Base-by-base conservation (phyloP, 2,888 invertebrate genomes). In the Pseudanteris insignis region DNA sequence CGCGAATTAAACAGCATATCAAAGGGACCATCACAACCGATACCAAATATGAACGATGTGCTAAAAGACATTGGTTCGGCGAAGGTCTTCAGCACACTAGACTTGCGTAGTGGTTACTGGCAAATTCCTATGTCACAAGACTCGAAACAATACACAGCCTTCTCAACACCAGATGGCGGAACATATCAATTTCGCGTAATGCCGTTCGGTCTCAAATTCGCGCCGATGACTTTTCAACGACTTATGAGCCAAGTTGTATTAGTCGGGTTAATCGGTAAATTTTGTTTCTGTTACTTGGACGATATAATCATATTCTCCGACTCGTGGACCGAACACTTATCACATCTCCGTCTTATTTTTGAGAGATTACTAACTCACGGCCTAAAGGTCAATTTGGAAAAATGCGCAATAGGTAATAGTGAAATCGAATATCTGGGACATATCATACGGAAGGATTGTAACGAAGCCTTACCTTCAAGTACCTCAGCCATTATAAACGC, bases 1-100 rank as follows among this genome's bases (percentile, higher is more conserved):
- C 63, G 70, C 8, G 54, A 67, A n/a, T 9, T 53, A 1, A 53
- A 53, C 10, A 2, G 37, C 1, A 6, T 37, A 5, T 15, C 53
- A 1, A 25, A 53, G 15, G 37, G 24, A 1, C 7, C 37, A 9
- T 9, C 12, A 0, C 43, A 53, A 29, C 26, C 11, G n/a, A 37
- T 37, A 3, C 37, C 37, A 2, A 37, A 25, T 10, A 34, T 34
- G 34, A 15, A 34, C 5, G 34, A 21, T 34, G 14, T 34, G 2
- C 10, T 34, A 2, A 34, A 15, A 9, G 34, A 34, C 21, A 34
- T 34, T 1, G 34, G 34, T 2, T 2, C 18, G 2, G 34, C 34
- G 2, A 15, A 21, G 9, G 21, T 15, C 4, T 34, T 34, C 9
- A 18, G 18, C 4, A 34, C 34, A 2, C 8, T 34, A 9, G 34